Conservation (phyloP, 2,888 invertebrate genomes). For the Alviniconcha strummeri region DNA sequence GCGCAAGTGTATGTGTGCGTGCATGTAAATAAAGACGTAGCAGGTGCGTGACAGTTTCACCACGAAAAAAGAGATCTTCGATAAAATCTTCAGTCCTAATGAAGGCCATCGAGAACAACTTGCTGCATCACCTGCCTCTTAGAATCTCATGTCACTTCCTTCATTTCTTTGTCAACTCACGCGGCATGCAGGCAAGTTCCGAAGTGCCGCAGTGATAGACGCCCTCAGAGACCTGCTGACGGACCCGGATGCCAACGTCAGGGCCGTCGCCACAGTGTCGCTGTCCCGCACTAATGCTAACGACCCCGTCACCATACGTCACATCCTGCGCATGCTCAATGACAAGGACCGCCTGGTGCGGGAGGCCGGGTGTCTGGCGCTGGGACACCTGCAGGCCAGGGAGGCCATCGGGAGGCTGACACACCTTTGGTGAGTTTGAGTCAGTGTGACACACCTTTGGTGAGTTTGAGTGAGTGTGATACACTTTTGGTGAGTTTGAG, state of each 20-base stretch:
- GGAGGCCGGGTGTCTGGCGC: slow-evolving; percentile 63
- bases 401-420: slow-evolving; percentile 57
- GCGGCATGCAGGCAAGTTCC: slow-evolving; percentile 53
- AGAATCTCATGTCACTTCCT: too few relatives aligned
- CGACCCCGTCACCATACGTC: slow-evolving; percentile 48
- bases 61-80: too few relatives aligned
- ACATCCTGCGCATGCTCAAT: slow-evolving; percentile 51
- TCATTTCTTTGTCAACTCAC: too few relatives aligned
- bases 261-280: slow-evolving; percentile 63
- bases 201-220: slow-evolving; percentile 58
- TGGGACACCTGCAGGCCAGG: slow-evolving; percentile 59
- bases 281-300: slow-evolving; percentile 58
- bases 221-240: slow-evolving; percentile 58
- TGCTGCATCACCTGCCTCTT: too few relatives aligned
- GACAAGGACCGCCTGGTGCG: slow-evolving; percentile 63
- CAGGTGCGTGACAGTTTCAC: too few relatives aligned
- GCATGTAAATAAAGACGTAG: background rate
- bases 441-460: too few relatives aligned
- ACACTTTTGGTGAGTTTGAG: too few relatives aligned
- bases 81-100: too few relatives aligned
- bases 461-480: too few relatives aligned
- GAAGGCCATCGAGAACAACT: too few relatives aligned
- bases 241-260: slow-evolving; percentile 59
- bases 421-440: slow-evolving; percentile 56
- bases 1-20: background rate